Base-by-base conservation (phyloP, 2,797 vertebrate genomes). In the Sebastiscus tertius region DNA sequence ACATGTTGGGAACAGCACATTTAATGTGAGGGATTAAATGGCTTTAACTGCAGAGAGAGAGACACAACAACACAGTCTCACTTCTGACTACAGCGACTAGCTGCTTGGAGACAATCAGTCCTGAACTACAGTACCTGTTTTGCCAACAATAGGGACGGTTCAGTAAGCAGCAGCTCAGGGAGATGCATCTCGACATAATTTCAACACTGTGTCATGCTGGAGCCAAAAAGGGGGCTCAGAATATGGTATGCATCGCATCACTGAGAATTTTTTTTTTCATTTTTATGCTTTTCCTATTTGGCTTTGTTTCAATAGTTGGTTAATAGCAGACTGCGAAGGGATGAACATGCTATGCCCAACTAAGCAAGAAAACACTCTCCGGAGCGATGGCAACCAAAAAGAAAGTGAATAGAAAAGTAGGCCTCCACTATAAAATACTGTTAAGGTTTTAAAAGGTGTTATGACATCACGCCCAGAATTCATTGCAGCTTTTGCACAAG, bases 391-490 rank as follows among this genome's bases (percentile, higher is more conserved):
- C 63, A 77, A 63, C 70, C 6, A 49, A 73, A 75, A 55, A 52
- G 6, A 80, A 81, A 79, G 67, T 22, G 65, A 85, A 68, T 4
- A 63, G 5, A 71, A 82, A 85, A 86, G 72, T 75, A 77, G 77
- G 62, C 70, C 76, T 46, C 42, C 75, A 56, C 80, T 84, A 52
- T 63, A 69, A 74, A 88, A 81, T 36, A 81, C 31, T 52, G 58
- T 70, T 55, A 55, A 72, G 77, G 70, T 83, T 86, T 85, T 80
- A 54, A 39, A 39, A 87, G 80, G 82, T 84, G 82, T 54, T 68
- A 65, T 89, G 87, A 91, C 88, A 88, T 92, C 88, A 91, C 85
- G 75, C 65, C 66, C 72, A 77, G 65, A 91, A 89, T 79, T 65
- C 77, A 79, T 54, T 89, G 88, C 85, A 82, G 88, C 83, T 86